Evolutionary conservation across 2,797 vertebrate genomes (phyloP).

Genomic region (Pantherophis alleghaniensis): DNA sequence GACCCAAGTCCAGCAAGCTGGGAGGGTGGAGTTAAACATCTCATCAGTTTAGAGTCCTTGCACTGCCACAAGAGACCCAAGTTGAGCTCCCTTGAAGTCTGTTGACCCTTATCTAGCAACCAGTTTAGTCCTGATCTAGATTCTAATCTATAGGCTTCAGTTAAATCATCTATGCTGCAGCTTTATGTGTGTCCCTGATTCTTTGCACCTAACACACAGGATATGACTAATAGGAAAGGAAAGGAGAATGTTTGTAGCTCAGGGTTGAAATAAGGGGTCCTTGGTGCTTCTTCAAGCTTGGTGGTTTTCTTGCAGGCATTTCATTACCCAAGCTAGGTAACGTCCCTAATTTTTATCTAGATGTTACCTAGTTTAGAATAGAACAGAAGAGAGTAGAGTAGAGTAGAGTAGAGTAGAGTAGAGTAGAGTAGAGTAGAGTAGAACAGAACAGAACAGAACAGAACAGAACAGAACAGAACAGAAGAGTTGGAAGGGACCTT

Average conservation of each 20-base stretch:
- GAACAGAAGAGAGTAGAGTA: too few relatives aligned
- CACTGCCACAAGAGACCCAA: not conserved
- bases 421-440: too few relatives aligned
- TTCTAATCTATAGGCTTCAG: not conserved
- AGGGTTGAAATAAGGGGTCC: not conserved
- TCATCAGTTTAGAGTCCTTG: not conserved
- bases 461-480: too few relatives aligned
- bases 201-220: not conserved
- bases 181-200: not conserved
- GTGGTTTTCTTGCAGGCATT: too few relatives aligned
- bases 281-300: too few relatives aligned
- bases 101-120: not conserved
- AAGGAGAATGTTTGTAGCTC: not conserved
- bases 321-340: too few relatives aligned
- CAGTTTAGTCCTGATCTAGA: not conserved
- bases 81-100: not conserved
- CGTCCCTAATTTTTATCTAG: too few relatives aligned
- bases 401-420: too few relatives aligned
- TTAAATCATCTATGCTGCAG: not conserved
- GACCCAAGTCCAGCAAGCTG: not conserved
- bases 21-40: not conserved
- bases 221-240: not conserved
- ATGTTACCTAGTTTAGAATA: too few relatives aligned
- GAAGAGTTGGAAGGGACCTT: too few relatives aligned
- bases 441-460: too few relatives aligned